A percentile compares a stretch with the other conserved stretches of the same genome.
Conservation (phyloP, 2,888 invertebrate genomes). For the Thelaira solivaga region DNA sequence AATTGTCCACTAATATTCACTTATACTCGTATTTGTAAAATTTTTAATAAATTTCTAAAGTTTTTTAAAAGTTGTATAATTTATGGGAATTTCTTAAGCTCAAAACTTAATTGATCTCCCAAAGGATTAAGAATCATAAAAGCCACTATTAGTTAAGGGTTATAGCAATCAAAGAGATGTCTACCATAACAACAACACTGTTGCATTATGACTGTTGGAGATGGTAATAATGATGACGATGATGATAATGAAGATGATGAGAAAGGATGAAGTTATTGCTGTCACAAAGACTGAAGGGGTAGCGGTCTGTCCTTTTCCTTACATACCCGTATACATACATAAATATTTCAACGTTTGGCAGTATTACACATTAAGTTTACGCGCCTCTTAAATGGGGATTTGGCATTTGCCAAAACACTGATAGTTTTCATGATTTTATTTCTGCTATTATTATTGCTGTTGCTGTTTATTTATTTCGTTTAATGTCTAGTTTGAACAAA, state of each 20-base stretch:
- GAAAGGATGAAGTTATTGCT: not conserved
- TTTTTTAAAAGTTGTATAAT: not conserved
- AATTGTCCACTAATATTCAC: no score
- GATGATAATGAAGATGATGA: slow-evolving; percentile 10
- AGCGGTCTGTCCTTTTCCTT: slow-evolving; percentile 19
- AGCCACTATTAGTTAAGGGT: slow-evolving; percentile 45
- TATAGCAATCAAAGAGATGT: not conserved
- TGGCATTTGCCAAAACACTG: slow-evolving; percentile 57
- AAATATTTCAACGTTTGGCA: slow-evolving; percentile 21
- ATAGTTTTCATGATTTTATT: slow-evolving; percentile 49
- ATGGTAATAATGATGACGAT: no score
- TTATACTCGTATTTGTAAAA: no score
- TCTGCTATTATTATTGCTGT: slow-evolving; percentile 37
- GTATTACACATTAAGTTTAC: slow-evolving; percentile 35
- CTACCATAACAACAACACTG: slow-evolving; percentile 6
- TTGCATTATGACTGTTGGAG: slow-evolving; percentile 2
- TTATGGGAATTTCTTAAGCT: slow-evolving; percentile 24
- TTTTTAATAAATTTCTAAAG: no score
- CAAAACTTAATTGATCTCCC: slow-evolving; percentile 32
- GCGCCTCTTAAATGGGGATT: slow-evolving; percentile 47
- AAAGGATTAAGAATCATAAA: slow-evolving; percentile 57
- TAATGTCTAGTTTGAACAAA: slow-evolving; percentile 39
- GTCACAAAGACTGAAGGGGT: slow-evolving; percentile 19
- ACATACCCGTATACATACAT: not conserved
- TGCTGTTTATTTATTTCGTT: slow-evolving; percentile 62